Base-by-base conservation (phyloP, 2,888 invertebrate genomes). In the Nomada flava region DNA sequence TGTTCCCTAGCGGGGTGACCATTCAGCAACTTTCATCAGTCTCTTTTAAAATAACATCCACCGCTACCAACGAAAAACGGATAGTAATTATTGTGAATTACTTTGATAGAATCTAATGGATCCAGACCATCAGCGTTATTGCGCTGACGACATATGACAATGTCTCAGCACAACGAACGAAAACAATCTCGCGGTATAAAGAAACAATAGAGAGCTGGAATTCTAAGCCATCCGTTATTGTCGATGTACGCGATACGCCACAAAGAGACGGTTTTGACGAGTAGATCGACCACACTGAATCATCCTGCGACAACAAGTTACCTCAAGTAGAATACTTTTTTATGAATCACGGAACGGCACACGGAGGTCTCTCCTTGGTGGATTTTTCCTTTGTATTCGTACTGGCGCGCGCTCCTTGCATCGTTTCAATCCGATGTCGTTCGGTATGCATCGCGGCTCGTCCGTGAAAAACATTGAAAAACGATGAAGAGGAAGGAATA, bases 281-380 rank as follows among this genome's bases (percentile, higher is more conserved):
- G 59, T 15, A 59, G 64, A 73, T 77, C 72, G 76, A 53, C 47
- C 62, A 23, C 60, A 74, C 69, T 78, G 78, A 81, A 81, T 81
- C 81, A 72, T 73, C 52, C 57, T 47, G 47, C 65, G 70, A 57
- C 71, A 57, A 65, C 55, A 20, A 60, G 62, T 60, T 42, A 68
- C 36, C 47, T 78, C 67, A 2, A 29, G 57, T 50, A 57, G 75
- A 75, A 78, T 68, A 55, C 62, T 55, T 80, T 79, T 76, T 76
- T 71, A 57, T 67, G 79, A 76, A 71, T 76, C 65, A 60, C 50
- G 65, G 44, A 60, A 47, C 64, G 57, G 18, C 59, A 63, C 47
- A 44, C 13, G 29, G 59, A 60, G 47, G n/a, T 50, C 75, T 36
- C 47, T 42, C 36, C 67, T 68, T n/a, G 63, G 5, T 15, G 55